Evolutionary conservation across 2,888 invertebrate genomes (phyloP).

Genomic region (Dusona sp.): DNA sequence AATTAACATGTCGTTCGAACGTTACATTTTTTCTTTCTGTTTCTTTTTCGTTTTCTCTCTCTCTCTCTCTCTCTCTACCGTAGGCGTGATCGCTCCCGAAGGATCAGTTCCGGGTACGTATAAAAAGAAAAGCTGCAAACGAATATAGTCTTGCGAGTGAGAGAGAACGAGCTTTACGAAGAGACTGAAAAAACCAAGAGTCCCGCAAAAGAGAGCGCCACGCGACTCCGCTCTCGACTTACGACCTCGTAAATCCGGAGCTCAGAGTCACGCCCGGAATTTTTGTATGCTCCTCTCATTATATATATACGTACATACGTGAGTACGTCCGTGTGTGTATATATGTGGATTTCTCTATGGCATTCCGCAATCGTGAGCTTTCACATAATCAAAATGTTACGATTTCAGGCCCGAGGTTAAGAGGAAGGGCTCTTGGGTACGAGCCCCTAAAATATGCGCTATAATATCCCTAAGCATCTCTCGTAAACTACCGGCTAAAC

Average conservation of each 20-base stretch:
- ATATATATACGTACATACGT: background rate
- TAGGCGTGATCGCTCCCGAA: slow-evolving; percentile 62
- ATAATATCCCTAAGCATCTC: slow-evolving; percentile 72
- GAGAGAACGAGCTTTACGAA: slow-evolving; percentile 9
- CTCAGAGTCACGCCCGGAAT: slow-evolving; percentile 68
- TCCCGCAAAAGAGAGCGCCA: slow-evolving; percentile 67
- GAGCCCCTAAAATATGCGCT: slow-evolving; percentile 52
- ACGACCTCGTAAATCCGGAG: slow-evolving; percentile 76
- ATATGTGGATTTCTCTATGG: slow-evolving; percentile 26
- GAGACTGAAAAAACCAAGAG: slow-evolving; percentile 15
- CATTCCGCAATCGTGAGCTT: slow-evolving; percentile 23
- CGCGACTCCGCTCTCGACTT: slow-evolving; percentile 73
- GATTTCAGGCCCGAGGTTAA: slow-evolving; percentile 53
- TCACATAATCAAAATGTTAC: slow-evolving; percentile 67
- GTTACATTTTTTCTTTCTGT: slow-evolving; percentile 31
- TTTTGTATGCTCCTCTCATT: slow-evolving; percentile 20
- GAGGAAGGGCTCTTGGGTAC: slow-evolving; percentile 28
- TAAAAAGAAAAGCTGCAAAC: slow-evolving; percentile 25
- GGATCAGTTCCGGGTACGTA: slow-evolving; percentile 67
- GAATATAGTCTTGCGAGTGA: slow-evolving; percentile 38
- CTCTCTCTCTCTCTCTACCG: slow-evolving; percentile 57
- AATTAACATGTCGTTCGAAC: slow-evolving; percentile 65
- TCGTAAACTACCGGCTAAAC: slow-evolving; percentile 74
- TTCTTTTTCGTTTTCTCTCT: slow-evolving; percentile 29
- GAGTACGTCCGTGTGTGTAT: background rate